These are phyloP conservation scores for Hydractinia echinata DNA, from an alignment of 30 jellyfish, hydroid and myxozoan species.

Conservation along the genomic window DNA sequence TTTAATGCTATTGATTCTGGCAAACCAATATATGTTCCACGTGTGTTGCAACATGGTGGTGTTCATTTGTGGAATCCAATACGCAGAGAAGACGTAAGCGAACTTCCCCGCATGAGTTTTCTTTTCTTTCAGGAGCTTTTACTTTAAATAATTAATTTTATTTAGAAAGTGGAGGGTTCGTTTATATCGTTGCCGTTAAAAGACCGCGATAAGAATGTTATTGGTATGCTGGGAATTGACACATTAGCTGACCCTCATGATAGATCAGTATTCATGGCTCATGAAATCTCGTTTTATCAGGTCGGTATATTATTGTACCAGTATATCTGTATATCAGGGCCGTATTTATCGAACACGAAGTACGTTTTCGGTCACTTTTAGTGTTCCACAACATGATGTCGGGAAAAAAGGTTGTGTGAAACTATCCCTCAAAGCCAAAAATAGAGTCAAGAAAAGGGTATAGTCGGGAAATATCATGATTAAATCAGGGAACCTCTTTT, in stretches of 20 bases:
- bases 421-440: no score
- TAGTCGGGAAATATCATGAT: no score
- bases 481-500: no score
- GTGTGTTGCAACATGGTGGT: slow-evolving; percentile 88
- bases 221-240: slow-evolving; percentile 86
- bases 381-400: no score
- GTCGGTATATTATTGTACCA: slow-evolving; percentile 19
- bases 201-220: slow-evolving; percentile 67
- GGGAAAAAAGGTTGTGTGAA: no score
- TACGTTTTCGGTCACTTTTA: no score
- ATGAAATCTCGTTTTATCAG: slow-evolving; percentile 94
- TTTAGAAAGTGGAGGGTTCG: slow-evolving; percentile 84
- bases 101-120: neutral
- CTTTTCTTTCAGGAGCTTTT: neutral
- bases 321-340: no score
- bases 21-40: slow-evolving; percentile 92
- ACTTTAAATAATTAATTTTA: neutral
- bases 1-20: slow-evolving; percentile 80
- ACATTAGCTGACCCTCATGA: slow-evolving; percentile 96
- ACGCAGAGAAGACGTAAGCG: slow-evolving; percentile 64
- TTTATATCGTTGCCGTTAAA: slow-evolving; percentile 79
- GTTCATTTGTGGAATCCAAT: slow-evolving; percentile 82
- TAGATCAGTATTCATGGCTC: slow-evolving; percentile 72
- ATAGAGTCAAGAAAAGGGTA: no score
- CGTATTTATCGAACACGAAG: no score